Percentiles rank a stretch among this genome's conserved stretches.
These are phyloP conservation scores for Trochalopteron elliotii DNA, from an alignment of 2,113 vertebrate species.

Conservation along the genomic window DNA sequence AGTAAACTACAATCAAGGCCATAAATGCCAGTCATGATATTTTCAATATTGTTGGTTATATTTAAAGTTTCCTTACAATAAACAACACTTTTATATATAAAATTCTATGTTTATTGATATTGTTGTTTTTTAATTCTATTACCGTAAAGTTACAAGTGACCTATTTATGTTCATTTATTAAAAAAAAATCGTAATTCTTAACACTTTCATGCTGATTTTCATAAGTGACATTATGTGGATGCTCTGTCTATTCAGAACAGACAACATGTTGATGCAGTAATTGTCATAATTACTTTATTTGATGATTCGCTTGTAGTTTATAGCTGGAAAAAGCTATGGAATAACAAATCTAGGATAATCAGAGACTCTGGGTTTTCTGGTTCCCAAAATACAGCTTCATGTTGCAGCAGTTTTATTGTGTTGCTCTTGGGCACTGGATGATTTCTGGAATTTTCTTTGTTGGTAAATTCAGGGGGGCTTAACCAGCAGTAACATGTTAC, in stretches of 20 bases:
- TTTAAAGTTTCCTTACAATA: constrained; percentile 95
- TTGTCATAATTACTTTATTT: background rate
- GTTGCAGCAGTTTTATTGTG: background rate
- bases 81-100: constrained; percentile 87
- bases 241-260: background rate
- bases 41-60: constrained; percentile 84
- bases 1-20: constrained; percentile 75
- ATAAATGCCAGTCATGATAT: constrained; percentile 77
- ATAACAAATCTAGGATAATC: background rate
- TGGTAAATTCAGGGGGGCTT: background rate
- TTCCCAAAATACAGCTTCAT: background rate
- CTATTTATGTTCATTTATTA: background rate
- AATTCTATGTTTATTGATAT: background rate
- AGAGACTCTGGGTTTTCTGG: background rate
- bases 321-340: background rate
- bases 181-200: background rate
- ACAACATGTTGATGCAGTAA: background rate
- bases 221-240: background rate
- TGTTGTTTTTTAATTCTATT: constrained; percentile 1
- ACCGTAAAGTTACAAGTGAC: background rate
- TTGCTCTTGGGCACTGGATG: background rate
- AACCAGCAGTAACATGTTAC: background rate
- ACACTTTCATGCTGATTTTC: background rate
- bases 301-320: background rate
- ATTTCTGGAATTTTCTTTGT: background rate